Base-by-base conservation (phyloP, 2,113 vertebrate genomes). In the Psephotus haematonotus region DNA sequence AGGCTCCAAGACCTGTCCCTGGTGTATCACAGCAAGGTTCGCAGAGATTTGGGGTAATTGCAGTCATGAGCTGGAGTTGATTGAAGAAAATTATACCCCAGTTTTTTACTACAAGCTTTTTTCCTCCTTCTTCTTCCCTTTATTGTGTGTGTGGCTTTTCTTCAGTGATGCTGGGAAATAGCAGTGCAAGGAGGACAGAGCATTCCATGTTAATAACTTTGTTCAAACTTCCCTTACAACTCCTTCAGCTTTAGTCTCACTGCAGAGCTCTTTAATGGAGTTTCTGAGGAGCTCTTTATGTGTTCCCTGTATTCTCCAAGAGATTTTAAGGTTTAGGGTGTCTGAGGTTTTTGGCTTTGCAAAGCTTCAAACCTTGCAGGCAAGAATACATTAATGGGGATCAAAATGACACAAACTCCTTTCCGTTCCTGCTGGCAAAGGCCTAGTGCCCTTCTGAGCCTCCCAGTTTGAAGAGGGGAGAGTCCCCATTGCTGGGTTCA, bases 51-150 rank as follows among this genome's bases (percentile, higher is more conserved):
- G 97, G 98, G 98, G 97, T 99, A 99, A 99, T 99, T 99, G 98
- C 98, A 98, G 98, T 98, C 98, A 98, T 98, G 99, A 98, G 98
- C 98, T 95, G 97, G 97, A 98, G 97, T 97, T 99, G 99, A 99
- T 99, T 99, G 98, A 98, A 98, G 98, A 99, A 99, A 99, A 99
- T 99, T 99, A 99, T 98, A 98, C 97, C 98, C 97, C 97, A 17
- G 95, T 96, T 97, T 97, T 98, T 98, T 92, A 95, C 97, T 98
- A 87, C 97, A 72, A 96, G 97, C 81, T 93, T 96, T 92, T 78
- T 79, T 10, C 9, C 12, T 9, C 6, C 10, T 76, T 95, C 94
- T 88, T 86, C 57, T 77, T 64, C 64, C 41, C 63, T 95, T 91
- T 76, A 92, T 95, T 96, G 77, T 82, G 80, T 81, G 86, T 93